These are phyloP conservation scores for Selene dorsalis DNA, from an alignment of 2,797 vertebrate species.

Conservation along the genomic window DNA sequence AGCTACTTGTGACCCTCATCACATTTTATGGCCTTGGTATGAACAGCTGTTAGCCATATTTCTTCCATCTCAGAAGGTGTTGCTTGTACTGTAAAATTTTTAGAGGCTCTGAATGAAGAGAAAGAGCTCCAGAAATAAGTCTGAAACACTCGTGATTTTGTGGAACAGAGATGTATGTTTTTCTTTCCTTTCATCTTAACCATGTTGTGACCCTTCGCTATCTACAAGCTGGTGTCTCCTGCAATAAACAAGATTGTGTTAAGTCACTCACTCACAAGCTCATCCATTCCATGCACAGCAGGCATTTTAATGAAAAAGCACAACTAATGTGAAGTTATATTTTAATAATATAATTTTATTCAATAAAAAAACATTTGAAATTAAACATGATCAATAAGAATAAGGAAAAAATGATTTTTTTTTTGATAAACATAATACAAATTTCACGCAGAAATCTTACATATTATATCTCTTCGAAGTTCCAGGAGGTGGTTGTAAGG, in stretches of 20 bases:
- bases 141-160: neutral
- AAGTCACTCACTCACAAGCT: neutral
- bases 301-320: neutral
- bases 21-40: neutral
- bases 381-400: neutral
- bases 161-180: neutral
- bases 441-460: constrained; percentile 13
- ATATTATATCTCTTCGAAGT: constrained; percentile 11
- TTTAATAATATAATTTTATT: constrained; percentile 8
- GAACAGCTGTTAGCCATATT: neutral
- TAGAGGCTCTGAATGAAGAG: neutral
- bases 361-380: neutral
- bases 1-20: neutral
- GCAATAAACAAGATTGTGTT: neutral
- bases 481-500: neutral
- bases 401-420: constrained; percentile 7
- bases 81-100: neutral
- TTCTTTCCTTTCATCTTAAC: neutral
- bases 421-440: constrained; percentile 22
- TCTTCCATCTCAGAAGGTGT: neutral
- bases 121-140: neutral
- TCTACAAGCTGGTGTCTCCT: neutral
- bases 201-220: neutral
- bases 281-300: neutral
- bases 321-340: neutral